Conservation (phyloP, 2,888 invertebrate species). For the Pycnomerus fuliginosus region DNA sequence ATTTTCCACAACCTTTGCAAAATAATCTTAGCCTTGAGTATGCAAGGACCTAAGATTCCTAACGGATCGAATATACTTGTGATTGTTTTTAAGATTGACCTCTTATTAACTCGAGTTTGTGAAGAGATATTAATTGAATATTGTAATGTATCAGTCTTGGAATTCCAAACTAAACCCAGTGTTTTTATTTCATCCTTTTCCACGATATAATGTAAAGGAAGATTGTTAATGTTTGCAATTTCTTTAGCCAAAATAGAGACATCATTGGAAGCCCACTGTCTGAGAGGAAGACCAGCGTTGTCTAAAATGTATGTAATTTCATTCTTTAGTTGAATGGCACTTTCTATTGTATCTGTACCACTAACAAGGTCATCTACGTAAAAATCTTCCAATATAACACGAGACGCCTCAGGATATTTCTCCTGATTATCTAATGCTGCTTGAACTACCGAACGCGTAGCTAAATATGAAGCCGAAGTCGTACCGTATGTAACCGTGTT, state of each 20-base stretch:
- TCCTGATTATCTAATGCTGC: conserved; percentile 10
- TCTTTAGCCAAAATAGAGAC: not conserved
- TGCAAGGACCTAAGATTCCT: conserved; percentile 6
- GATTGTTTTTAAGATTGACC: conserved; percentile 3
- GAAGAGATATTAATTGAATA: not conserved
- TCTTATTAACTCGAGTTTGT: conserved; percentile 4
- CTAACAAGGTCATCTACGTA: conserved; percentile 19
- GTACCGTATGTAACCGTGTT: conserved; percentile 23
- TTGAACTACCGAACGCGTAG: conserved; percentile 20
- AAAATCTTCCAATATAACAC: conserved; percentile 9
- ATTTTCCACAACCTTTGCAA: conserved; percentile 11
- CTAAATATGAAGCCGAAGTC: conserved; percentile 23
- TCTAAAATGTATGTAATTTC: not conserved
- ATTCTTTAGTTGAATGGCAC: not conserved
- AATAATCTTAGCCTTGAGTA: conserved; percentile 11
- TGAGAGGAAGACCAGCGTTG: conserved; percentile 1
- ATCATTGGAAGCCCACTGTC: conserved; percentile 8
- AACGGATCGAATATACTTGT: conserved; percentile 6
- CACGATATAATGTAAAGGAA: not conserved
- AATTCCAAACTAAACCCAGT: conserved; percentile 6
- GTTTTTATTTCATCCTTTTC: not conserved
- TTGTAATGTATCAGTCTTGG: not conserved
- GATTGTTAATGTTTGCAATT: not conserved
- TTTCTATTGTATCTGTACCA: not conserved
- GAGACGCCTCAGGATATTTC: conserved; percentile 3